Evolutionary conservation across 2,113 vertebrate genomes (phyloP).

Genomic region (Empidonax alnorum): DNA sequence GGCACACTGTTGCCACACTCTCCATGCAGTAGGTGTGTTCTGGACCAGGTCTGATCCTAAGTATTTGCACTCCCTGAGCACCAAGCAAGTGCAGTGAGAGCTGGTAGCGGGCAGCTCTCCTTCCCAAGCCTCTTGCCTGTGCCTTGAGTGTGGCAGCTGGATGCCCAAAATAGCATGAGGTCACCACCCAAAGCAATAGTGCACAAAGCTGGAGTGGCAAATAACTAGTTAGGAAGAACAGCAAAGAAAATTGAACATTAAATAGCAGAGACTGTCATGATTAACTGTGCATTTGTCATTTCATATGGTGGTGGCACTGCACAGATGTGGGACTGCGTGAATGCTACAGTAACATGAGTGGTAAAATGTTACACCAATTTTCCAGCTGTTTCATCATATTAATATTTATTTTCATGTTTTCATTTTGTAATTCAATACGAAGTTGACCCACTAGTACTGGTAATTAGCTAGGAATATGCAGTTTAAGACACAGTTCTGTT

Average conservation of each 20-base stretch:
- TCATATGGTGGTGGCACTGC: background rate
- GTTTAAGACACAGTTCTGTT: background rate
- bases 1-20: background rate
- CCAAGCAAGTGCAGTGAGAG: background rate
- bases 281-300: background rate
- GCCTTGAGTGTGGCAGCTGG: background rate
- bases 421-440: background rate
- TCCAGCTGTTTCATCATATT: background rate
- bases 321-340: background rate
- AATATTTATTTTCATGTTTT: background rate
- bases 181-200: background rate
- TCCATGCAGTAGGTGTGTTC: rapidly evolving
- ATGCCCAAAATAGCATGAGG: background rate
- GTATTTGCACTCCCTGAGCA: background rate
- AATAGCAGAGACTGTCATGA: background rate
- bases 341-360: background rate
- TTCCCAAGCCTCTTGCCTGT: background rate
- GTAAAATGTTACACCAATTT: background rate
- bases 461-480: background rate
- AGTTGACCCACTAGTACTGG: background rate
- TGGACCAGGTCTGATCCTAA: rapidly evolving
- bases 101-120: background rate
- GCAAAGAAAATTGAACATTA: background rate
- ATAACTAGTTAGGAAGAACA: background rate
- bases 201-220: background rate